Evolutionary conservation across 2,797 vertebrate species (phyloP).

Genomic region (Tapera naevia): DNA sequence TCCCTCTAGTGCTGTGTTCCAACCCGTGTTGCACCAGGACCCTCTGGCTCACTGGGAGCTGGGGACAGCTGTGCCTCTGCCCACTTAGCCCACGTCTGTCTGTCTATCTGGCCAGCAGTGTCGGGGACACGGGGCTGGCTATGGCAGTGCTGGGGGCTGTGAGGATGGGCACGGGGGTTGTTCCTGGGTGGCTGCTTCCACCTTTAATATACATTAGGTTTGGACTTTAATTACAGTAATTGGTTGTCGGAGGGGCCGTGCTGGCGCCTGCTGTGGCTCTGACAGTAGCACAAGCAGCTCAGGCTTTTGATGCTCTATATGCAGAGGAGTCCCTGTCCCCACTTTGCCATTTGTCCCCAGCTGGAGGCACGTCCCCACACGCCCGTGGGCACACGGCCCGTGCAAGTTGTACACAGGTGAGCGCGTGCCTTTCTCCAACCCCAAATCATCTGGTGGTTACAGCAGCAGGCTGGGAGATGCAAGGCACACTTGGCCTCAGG

Average conservation of each 20-base stretch:
- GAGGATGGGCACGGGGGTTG: not conserved
- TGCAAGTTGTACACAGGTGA: fast-evolving
- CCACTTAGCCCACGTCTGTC: fast-evolving
- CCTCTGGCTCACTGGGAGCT: not conserved
- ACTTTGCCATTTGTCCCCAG: not conserved
- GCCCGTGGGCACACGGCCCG: not conserved
- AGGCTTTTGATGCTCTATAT: fast-evolving
- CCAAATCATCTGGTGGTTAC: not conserved
- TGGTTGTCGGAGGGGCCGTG: not conserved
- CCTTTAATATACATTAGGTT: slow-evolving; percentile 4
- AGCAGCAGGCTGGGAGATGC: not conserved
- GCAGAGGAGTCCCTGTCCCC: not conserved
- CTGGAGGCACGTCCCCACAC: not conserved
- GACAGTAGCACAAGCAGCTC: not conserved
- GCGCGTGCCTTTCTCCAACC: not conserved
- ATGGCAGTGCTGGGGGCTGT: not conserved
- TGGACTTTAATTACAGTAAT: slow-evolving; percentile 28
- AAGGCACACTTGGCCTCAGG: not conserved
- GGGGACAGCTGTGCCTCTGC: fast-evolving
- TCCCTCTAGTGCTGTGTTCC: fast-evolving
- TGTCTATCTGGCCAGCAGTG: fast-evolving
- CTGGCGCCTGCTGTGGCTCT: not conserved
- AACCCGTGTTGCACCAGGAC: not conserved
- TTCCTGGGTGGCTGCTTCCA: not conserved
- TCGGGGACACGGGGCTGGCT: not conserved